These are phyloP conservation scores for Rhamphomyia laevipes DNA, from an alignment of 2,888 invertebrate species.

Conservation along the genomic window DNA sequence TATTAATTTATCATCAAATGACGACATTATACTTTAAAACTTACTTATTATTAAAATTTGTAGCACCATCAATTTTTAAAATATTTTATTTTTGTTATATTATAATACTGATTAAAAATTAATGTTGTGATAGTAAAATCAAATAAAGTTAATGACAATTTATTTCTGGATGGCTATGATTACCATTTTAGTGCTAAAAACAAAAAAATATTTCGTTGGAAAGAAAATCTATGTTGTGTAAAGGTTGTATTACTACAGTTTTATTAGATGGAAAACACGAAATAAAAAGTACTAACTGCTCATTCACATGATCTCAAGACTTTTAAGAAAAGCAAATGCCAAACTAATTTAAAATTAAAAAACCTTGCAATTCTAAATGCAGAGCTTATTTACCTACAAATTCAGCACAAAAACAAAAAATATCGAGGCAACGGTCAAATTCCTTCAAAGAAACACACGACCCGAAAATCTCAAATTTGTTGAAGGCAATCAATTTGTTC, in stretches of 20 bases:
- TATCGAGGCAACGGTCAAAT: neutral
- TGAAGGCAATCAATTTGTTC: slow-evolving; percentile 4
- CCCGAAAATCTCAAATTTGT: slow-evolving; percentile 2
- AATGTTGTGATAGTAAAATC: neutral
- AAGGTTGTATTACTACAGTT: neutral
- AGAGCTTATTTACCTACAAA: too few species aligned
- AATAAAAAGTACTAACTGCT: neutral
- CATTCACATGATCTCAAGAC: neutral
- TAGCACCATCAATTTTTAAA: too few species aligned
- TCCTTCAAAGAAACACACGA: neutral
- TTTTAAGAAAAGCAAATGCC: neutral
- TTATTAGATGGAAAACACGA: neutral
- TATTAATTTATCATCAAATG: too few species aligned
- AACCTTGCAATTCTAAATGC: neutral
- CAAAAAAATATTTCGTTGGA: neutral
- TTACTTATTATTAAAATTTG: too few species aligned
- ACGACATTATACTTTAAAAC: too few species aligned
- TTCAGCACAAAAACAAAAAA: neutral
- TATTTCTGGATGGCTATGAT: neutral
- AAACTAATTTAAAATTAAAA: neutral
- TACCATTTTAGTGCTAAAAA: neutral
- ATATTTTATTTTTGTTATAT: too few species aligned
- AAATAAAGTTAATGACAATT: neutral
- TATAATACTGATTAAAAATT: neutral
- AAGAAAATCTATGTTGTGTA: neutral